Conservation (phyloP, 2,888 invertebrate genomes). For the Cosmia trapezina region DNA sequence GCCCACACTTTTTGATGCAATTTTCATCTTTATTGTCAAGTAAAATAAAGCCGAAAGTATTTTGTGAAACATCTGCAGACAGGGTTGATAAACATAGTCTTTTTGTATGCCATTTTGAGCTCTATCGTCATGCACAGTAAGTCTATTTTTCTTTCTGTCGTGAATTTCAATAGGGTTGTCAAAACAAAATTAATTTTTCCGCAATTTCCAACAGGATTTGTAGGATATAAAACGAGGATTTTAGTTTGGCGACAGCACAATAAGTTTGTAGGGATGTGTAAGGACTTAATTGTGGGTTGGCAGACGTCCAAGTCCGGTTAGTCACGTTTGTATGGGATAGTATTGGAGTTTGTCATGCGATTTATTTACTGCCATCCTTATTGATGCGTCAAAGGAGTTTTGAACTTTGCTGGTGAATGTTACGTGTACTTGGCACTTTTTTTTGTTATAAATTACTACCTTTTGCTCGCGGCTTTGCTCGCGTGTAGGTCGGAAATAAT, state of each 20-base stretch:
- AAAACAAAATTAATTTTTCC: constrained; percentile 44
- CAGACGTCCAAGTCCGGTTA: constrained; percentile 50
- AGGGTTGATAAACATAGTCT: not conserved
- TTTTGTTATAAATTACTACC: no score
- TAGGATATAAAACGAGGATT: constrained; percentile 33
- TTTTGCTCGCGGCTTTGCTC: no score
- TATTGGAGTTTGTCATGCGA: constrained; percentile 50
- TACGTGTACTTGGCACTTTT: not conserved
- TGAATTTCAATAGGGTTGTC: constrained; percentile 33
- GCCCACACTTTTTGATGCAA: not conserved
- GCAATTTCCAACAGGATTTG: constrained; percentile 11
- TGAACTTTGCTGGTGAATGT: not conserved
- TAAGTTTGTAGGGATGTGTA: constrained; percentile 49
- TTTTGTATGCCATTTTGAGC: constrained; percentile 16
- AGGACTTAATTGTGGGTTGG: constrained; percentile 54
- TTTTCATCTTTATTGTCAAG: constrained; percentile 33
- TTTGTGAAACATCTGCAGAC: not conserved
- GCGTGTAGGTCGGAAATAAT: no score
- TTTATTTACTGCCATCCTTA: constrained; percentile 43
- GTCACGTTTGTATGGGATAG: constrained; percentile 54
- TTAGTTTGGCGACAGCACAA: constrained; percentile 43
- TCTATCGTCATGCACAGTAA: fast-evolving
- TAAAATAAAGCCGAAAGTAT: constrained; percentile 3
- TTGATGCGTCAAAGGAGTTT: constrained; percentile 37
- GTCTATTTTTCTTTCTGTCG: not conserved